A percentile compares a stretch with the other conserved stretches of the same genome.
These are phyloP conservation scores for Gasteruption jaculator DNA, from an alignment of 2,888 invertebrate species.

Conservation along the genomic window DNA sequence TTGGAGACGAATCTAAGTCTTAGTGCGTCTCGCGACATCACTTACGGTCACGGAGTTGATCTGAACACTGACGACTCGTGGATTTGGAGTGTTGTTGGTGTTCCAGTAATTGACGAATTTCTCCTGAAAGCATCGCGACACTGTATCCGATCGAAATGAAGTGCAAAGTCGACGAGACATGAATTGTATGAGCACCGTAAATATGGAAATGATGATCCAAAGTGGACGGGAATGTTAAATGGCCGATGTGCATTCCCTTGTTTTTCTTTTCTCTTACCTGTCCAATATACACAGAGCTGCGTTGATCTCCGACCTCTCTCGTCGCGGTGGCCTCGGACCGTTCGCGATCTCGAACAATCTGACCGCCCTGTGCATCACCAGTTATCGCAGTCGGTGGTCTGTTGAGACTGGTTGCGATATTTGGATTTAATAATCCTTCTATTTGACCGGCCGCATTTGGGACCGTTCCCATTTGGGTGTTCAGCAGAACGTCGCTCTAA, in stretches of 20 bases:
- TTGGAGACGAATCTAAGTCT: constrained; percentile 4
- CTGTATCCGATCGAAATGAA: constrained; percentile 8
- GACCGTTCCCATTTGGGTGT: constrained; percentile 29
- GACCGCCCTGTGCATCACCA: constrained; percentile 39
- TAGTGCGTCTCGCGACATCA: constrained; percentile 12
- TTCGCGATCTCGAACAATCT: constrained; percentile 40
- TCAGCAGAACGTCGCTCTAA: constrained; percentile 34
- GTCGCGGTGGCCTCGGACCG: constrained; percentile 42
- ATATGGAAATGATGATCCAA: constrained; percentile 6
- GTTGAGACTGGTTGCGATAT: too few species aligned
- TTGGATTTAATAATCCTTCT: background rate
- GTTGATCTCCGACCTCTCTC: constrained; percentile 43
- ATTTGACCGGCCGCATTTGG: constrained; percentile 16
- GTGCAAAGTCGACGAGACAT: background rate
- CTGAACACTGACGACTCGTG: constrained; percentile 41
- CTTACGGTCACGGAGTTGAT: constrained; percentile 47
- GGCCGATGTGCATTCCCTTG: constrained; percentile 9
- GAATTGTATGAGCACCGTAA: background rate
- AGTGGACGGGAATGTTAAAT: constrained; percentile 10
- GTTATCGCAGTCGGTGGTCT: constrained; percentile 30
- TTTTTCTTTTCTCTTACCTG: constrained; percentile 37
- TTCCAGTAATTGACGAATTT: constrained; percentile 48
- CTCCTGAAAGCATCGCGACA: constrained; percentile 47
- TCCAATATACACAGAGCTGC: constrained; percentile 46
- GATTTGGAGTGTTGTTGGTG: constrained; percentile 33